Evolutionary conservation across 2,888 invertebrate species (phyloP).

Genomic region (Diloba caeruleocephala): DNA sequence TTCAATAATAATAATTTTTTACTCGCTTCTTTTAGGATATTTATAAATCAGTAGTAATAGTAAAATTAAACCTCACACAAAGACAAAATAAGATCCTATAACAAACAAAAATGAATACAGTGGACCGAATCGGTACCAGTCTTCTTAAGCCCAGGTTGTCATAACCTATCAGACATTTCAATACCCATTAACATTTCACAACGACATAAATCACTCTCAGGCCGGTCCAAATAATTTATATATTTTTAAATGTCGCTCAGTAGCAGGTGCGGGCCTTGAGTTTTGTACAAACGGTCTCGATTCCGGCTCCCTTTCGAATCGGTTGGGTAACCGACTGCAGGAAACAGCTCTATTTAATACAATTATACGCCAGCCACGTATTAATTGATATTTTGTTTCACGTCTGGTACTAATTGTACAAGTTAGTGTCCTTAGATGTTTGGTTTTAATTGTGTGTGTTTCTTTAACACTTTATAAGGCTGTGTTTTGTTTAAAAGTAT

Average conservation of each 20-base stretch:
- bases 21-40: too few relatives aligned
- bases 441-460: slow-evolving; percentile 5
- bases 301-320: slow-evolving; percentile 85
- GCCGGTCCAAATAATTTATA: slow-evolving; percentile 58
- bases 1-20: too few relatives aligned
- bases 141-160: slow-evolving; percentile 15
- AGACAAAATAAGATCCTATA: too few relatives aligned
- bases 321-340: slow-evolving; percentile 67
- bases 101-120: neutral
- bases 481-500: neutral
- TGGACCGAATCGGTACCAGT: neutral
- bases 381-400: slow-evolving; percentile 52
- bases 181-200: slow-evolving; percentile 43
- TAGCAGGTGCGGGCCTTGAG: slow-evolving; percentile 77
- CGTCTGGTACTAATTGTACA: slow-evolving; percentile 19
- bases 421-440: slow-evolving; percentile 2
- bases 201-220: slow-evolving; percentile 55
- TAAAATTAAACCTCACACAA: too few relatives aligned
- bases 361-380: slow-evolving; percentile 62
- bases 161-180: slow-evolving; percentile 25
- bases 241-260: slow-evolving; percentile 69
- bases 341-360: slow-evolving; percentile 67
- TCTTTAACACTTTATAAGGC: neutral
- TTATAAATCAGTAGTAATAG: too few relatives aligned
- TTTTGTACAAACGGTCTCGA: slow-evolving; percentile 66